Conservation (phyloP, 2,888 invertebrate genomes). For the Caenorhabditis zanzibari region DNA sequence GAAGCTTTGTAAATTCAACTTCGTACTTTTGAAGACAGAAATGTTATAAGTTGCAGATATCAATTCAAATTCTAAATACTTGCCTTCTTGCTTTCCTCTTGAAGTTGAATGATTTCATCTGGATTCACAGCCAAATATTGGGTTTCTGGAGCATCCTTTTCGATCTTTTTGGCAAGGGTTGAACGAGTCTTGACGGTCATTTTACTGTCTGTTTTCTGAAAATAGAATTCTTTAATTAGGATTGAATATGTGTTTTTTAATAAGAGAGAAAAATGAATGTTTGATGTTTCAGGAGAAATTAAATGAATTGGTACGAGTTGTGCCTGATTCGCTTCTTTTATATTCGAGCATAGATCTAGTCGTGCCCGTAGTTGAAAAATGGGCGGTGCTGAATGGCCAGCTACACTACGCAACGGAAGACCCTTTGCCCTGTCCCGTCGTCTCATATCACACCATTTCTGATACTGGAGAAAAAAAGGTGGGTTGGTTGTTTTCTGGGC, state of each 20-base stretch:
- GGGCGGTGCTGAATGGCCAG: conserved; percentile 47
- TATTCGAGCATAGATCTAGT: conserved; percentile 51
- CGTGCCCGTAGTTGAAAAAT: conserved; percentile 38
- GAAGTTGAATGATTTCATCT: conserved; percentile 74
- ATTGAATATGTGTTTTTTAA: background rate
- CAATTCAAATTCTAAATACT: background rate
- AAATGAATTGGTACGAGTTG: conserved; percentile 20
- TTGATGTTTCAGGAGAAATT: background rate
- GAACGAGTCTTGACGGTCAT: conserved; percentile 66
- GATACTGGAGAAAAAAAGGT: conserved; percentile 32
- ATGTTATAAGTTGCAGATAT: too few species aligned
- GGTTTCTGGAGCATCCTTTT: conserved; percentile 49
- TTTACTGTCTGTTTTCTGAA: conserved; percentile 32
- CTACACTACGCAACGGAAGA: conserved; percentile 51
- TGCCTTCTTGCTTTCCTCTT: conserved; percentile 71
- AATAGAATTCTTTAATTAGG: background rate
- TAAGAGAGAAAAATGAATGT: conserved; percentile 3
- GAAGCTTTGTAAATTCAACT: too few species aligned
- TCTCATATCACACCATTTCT: conserved; percentile 63
- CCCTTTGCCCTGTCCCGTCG: conserved; percentile 60
- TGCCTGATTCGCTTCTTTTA: conserved; percentile 26
- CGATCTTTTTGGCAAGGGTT: conserved; percentile 40
- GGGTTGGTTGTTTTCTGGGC: conserved; percentile 64
- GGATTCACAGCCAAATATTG: conserved; percentile 77
- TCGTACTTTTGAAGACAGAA: too few species aligned